Conservation (phyloP, 2,888 invertebrate genomes). For the Tridacna gigas region DNA sequence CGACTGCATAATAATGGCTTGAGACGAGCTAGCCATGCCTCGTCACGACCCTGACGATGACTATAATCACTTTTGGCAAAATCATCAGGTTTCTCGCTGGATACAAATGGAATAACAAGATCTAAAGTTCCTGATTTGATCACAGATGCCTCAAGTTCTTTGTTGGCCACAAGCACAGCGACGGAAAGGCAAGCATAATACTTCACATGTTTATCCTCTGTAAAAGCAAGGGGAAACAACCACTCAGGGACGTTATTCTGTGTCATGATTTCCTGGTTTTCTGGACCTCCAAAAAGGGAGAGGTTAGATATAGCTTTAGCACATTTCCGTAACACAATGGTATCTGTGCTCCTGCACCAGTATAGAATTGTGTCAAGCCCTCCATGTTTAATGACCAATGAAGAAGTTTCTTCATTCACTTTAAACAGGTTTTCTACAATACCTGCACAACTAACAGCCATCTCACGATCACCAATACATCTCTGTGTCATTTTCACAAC, state of each 20-base stretch:
- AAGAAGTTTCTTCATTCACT: conserved; percentile 97
- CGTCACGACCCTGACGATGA: conserved; percentile 97
- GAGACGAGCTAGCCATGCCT: conserved; percentile 95
- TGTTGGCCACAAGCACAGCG: conserved; percentile 97
- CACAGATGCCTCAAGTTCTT: conserved; percentile 98
- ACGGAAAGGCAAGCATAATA: conserved; percentile 99
- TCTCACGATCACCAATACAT: conserved; percentile 92
- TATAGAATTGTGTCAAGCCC: conserved; percentile 97
- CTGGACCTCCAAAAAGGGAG: conserved; percentile 97
- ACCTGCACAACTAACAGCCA: conserved; percentile 80
- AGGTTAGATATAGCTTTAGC: conserved; percentile 98
- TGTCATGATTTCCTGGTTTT: conserved; percentile 99
- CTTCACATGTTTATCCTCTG: conserved; percentile 92
- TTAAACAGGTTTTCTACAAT: conserved; percentile 90
- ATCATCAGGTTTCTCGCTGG: conserved; percentile 96
- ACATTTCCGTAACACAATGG: conserved; percentile 95
- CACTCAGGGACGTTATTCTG: conserved; percentile 91
- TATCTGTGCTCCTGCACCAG: conserved; percentile 96
- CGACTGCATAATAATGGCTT: conserved; percentile 98
- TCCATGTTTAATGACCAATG: conserved; percentile 95
- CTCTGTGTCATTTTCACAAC: conserved; percentile 94
- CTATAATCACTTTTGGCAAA: conserved; percentile 92
- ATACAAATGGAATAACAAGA: conserved; percentile 98
- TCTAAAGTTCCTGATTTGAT: conserved; percentile 97
- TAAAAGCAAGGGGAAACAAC: conserved; percentile 98